Evolutionary conservation across 2,797 vertebrate species (phyloP), one percentile per base, ranked within the genome.

Genomic region (Falco naumanni): DNA sequence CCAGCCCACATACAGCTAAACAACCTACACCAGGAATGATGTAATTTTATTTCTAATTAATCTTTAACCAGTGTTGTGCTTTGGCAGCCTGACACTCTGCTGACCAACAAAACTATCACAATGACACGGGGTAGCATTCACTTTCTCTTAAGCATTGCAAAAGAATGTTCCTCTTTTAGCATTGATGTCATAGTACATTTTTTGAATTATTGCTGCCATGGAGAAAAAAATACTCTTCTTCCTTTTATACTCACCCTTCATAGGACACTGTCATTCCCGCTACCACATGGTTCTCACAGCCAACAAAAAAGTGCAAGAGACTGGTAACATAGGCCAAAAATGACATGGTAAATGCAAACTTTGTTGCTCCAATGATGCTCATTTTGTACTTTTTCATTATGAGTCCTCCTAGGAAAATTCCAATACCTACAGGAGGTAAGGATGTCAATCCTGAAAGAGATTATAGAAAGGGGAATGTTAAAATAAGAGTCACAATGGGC

Each of bases 191-290:
- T 7, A 13, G 21, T 12, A 37, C 6, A 17, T 34, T 87, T 87
- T 81, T 48, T 72, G 24, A 83, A 60, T 31, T 76, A 10, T 16
- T 79, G 29, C 19, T 87, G 22, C 65, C 8, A 8, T 13, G 15
- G 16, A 76, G 33, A 75, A 83, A 90, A 86, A 0, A 11, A 18
- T 34, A 31, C 8, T 68, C 3, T 79, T 47, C 45, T 76, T 75
- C 24, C 3, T 54, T 90, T 69, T 50, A 69, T 96, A 98, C 98
- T 95, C 89, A 98, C 98, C 98, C 98, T 68, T 98, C 96, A 39
- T 98, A 98, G 45, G 97, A 95, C 72, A 98, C 95, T 25, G 98
- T 98, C 47, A 98, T 87, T 87, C 98, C 98, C 25, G 98, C 98
- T 82, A 98, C 94, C 2, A 54, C 7, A 6, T 82, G 84, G 51